These are phyloP conservation scores for Astyanax mexicanus DNA, from an alignment of 2,797 vertebrate genomes.

Conservation along the genomic window DNA sequence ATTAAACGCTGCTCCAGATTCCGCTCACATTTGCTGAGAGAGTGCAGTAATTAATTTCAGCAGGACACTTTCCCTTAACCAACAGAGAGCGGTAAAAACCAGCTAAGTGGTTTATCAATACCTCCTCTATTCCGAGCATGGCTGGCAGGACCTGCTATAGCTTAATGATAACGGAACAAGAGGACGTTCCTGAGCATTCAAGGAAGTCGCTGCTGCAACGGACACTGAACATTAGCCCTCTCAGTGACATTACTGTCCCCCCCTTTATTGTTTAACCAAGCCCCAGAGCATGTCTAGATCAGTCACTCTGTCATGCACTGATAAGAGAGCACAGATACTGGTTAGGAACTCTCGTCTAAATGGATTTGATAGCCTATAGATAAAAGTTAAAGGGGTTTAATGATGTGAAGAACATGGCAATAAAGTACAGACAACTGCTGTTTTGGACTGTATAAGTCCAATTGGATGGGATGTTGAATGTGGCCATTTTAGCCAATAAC, in stretches of 20 bases:
- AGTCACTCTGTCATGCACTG: neutral
- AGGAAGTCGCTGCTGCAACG: neutral
- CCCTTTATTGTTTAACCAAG: neutral
- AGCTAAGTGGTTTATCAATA: constrained; percentile 62
- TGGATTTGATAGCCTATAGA: neutral
- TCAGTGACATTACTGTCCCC: constrained; percentile 15
- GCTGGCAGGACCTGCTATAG: constrained; percentile 19
- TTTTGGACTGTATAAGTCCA: neutral
- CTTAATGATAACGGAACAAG: constrained; percentile 49
- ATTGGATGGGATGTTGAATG: neutral
- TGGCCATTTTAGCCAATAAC: neutral
- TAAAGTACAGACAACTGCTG: neutral
- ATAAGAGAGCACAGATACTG: constrained; percentile 3
- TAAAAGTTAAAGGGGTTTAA: neutral
- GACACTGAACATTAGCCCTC: constrained; percentile 30
- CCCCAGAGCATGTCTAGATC: constrained; percentile 11
- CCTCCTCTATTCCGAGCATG: constrained; percentile 14
- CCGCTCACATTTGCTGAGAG: constrained; percentile 51
- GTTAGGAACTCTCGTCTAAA: neutral
- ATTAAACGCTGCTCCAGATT: constrained; percentile 59
- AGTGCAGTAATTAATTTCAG: constrained; percentile 60
- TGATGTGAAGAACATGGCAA: neutral
- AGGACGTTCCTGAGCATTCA: constrained; percentile 36
- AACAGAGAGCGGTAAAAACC: constrained; percentile 54
- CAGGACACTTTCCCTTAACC: constrained; percentile 52